phyloP scores from a whole-genome alignment of 1,140 invertebrate genomes.

The Rhagoletis zephyria region DNA sequence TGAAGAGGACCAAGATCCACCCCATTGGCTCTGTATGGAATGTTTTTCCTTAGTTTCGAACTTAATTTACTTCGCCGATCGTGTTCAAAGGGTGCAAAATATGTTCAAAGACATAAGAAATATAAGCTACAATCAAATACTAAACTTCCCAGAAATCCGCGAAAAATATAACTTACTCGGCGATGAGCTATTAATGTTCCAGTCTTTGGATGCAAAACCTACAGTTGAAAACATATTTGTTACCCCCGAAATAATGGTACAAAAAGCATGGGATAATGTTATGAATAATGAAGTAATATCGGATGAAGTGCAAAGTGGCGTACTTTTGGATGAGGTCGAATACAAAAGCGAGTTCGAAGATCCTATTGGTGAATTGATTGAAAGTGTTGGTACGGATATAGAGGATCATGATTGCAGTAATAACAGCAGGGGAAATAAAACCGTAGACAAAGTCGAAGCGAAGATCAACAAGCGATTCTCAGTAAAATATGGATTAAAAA shows the following conservation, averaged over 20 bases:
- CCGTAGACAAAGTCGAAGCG: background rate
- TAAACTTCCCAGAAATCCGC: constrained; percentile 24
- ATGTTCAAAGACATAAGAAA: constrained; percentile 63
- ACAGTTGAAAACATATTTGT: background rate
- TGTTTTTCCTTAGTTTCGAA: constrained; percentile 63
- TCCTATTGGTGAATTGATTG: constrained; percentile 2
- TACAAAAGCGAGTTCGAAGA: background rate
- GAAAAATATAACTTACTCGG: constrained; percentile 30
- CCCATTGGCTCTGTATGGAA: constrained; percentile 65
- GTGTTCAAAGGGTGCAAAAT: constrained; percentile 64
- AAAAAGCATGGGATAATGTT: background rate
- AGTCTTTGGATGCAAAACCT: constrained; percentile 18
- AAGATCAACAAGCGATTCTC: background rate
- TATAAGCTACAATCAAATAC: background rate
- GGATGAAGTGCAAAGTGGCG: background rate
- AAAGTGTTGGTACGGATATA: background rate
- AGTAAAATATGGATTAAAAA: too few relatives aligned
- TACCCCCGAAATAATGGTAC: background rate
- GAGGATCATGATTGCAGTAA: background rate
- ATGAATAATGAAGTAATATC: background rate
- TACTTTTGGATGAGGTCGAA: background rate
- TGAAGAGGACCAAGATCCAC: constrained; percentile 62
- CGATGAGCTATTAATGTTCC: constrained; percentile 13
- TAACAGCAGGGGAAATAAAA: background rate
- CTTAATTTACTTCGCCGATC: constrained; percentile 67